Conservation (phyloP, 2,797 vertebrate species). For the Brachyalestes nurse region DNA sequence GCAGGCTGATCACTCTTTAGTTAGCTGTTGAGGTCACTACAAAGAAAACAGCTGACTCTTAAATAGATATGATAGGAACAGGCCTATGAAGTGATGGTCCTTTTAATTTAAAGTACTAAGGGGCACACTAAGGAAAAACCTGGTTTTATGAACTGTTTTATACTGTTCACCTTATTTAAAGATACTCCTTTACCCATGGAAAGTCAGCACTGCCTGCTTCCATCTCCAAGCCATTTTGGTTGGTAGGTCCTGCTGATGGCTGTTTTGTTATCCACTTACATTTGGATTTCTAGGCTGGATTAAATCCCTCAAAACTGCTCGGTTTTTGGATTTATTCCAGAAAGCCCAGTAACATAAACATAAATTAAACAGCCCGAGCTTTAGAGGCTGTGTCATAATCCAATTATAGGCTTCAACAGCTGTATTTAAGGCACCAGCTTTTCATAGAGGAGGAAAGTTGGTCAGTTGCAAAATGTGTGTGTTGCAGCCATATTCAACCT, state of each 20-base stretch:
- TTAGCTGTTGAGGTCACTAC: too few relatives aligned
- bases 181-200: too few relatives aligned
- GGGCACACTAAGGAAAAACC: too few relatives aligned
- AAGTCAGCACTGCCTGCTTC: not conserved
- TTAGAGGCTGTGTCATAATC: not conserved
- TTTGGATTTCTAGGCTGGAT: not conserved
- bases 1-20: too few relatives aligned
- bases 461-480: not conserved
- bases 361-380: not conserved
- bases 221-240: not conserved
- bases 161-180: too few relatives aligned
- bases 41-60: too few relatives aligned
- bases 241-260: not conserved
- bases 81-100: too few relatives aligned
- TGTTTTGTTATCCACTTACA: not conserved
- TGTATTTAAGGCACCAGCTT: not conserved
- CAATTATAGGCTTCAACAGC: not conserved
- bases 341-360: not conserved
- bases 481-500: not conserved
- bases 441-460: not conserved
- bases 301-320: not conserved
- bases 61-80: too few relatives aligned
- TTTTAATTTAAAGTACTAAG: too few relatives aligned
- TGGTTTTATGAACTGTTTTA: too few relatives aligned
- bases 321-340: not conserved